These are phyloP conservation scores for Tipula vernalis DNA, from an alignment of 2,888 invertebrate species.

Conservation along the genomic window DNA sequence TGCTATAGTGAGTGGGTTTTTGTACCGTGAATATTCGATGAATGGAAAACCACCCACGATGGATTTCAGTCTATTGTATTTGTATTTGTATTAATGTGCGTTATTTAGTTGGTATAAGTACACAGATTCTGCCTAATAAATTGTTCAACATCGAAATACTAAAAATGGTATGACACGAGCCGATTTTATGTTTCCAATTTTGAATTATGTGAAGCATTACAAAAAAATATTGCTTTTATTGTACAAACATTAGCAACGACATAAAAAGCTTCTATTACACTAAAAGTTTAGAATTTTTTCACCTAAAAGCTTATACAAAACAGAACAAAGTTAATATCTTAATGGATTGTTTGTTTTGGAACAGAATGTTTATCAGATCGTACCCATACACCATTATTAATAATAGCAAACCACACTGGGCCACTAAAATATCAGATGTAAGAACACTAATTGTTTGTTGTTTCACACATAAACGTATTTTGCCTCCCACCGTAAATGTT, in stretches of 20 bases:
- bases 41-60: not conserved
- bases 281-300: not conserved
- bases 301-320: not conserved
- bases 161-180: not conserved
- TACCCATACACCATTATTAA: not conserved
- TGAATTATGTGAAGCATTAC: not conserved
- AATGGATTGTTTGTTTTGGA: not conserved
- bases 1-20: not conserved
- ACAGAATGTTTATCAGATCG: not conserved
- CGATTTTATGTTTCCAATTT: not conserved
- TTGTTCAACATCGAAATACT: not conserved
- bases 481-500: not conserved
- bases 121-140: not conserved
- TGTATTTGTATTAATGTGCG: not conserved
- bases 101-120: not conserved
- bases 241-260: not conserved
- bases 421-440: not conserved
- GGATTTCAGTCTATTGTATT: not conserved
- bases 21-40: not conserved
- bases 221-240: not conserved
- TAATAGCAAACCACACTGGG: not conserved
- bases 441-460: not conserved
- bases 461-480: not conserved
- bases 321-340: not conserved
- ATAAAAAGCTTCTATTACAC: not conserved